Conservation (phyloP, 2,888 invertebrate species). For the Eupithecia vulgata region DNA sequence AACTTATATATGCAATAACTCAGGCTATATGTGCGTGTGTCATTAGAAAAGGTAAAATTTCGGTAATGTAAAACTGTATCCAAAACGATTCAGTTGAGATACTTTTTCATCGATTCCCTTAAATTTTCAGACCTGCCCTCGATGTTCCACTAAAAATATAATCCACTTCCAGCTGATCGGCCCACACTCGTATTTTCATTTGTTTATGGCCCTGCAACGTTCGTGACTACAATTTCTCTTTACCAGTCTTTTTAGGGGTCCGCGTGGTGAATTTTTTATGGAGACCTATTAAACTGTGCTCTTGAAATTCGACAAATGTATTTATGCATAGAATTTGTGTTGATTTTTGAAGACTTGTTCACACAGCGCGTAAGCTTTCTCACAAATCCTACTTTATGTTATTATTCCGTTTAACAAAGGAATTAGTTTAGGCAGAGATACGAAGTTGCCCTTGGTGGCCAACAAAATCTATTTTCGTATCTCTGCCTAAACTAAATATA, state of each 20-base stretch:
- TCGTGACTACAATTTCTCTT: slow-evolving; percentile 50
- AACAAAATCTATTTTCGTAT: no score
- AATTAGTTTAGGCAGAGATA: no score
- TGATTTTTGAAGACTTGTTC: neutral
- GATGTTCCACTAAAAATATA: slow-evolving; percentile 59
- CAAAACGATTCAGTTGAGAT: neutral
- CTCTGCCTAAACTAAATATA: no score
- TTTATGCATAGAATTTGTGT: neutral
- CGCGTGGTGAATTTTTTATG: slow-evolving; percentile 26
- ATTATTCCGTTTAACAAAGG: no score
- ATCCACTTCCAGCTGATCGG: slow-evolving; percentile 70
- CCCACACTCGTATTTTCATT: slow-evolving; percentile 69
- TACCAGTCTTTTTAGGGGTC: slow-evolving; percentile 41
- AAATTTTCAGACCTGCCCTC: slow-evolving; percentile 23
- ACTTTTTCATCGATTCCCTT: slow-evolving; percentile 25
- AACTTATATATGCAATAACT: no score
- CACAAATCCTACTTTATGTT: no score
- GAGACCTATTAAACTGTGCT: slow-evolving; percentile 20
- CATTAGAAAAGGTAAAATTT: neutral
- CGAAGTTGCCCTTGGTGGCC: no score
- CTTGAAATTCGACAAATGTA: slow-evolving; percentile 11
- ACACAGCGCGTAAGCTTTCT: neutral
- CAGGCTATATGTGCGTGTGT: no score
- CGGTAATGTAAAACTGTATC: neutral
- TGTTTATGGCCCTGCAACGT: slow-evolving; percentile 74